Evolutionary conservation across 2,797 vertebrate genomes (phyloP).

Genomic region (Enteromius mattozi): DNA sequence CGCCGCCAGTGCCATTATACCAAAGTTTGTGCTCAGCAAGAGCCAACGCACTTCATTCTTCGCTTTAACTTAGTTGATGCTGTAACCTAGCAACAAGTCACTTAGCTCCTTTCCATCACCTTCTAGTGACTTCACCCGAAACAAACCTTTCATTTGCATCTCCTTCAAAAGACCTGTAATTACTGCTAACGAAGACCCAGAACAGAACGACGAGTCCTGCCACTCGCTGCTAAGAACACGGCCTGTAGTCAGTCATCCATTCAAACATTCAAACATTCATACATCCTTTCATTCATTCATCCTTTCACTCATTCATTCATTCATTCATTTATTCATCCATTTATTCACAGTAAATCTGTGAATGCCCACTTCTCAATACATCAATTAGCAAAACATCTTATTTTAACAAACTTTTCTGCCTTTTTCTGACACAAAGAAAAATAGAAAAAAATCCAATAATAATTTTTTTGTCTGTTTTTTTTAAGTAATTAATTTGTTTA

Average conservation of each 20-base stretch:
- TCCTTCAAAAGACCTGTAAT: conserved; percentile 67
- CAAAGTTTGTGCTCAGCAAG: conserved; percentile 62
- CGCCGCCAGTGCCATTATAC: conserved; percentile 63
- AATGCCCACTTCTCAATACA: neutral
- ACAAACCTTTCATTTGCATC: conserved; percentile 76
- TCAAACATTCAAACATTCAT: neutral
- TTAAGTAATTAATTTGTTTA: neutral
- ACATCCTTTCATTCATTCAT: neutral
- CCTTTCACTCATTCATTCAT: neutral
- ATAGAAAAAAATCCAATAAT: neutral
- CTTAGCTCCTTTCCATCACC: conserved; percentile 70
- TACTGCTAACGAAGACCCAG: conserved; percentile 61
- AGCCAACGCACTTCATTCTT: conserved; percentile 62
- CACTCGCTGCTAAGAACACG: too few species aligned
- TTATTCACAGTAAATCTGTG: neutral
- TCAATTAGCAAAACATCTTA: neutral
- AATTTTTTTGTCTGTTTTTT: neutral
- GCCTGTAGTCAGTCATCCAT: neutral
- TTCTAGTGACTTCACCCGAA: conserved; percentile 67
- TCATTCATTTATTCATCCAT: too few species aligned
- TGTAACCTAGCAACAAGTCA: conserved; percentile 72
- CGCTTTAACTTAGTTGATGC: conserved; percentile 66
- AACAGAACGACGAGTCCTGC: conserved; percentile 56
- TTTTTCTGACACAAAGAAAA: neutral
- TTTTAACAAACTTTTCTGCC: neutral